Evolutionary conservation across 2,797 vertebrate genomes (phyloP), one percentile per base, ranked within the genome.

Genomic region (Notolepis coatsorum): DNA sequence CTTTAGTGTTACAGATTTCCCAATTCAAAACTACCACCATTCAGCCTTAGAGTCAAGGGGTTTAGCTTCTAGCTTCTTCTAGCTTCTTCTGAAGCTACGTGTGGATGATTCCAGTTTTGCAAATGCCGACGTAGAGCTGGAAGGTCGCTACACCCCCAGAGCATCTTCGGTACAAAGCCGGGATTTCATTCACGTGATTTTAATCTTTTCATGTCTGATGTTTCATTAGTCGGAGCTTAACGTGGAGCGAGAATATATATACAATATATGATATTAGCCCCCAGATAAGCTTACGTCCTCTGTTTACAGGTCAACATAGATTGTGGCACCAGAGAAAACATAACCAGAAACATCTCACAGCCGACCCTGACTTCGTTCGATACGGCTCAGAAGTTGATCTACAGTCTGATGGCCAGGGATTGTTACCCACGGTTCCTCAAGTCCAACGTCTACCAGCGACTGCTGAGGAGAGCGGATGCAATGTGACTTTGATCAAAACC

Each of bases 401-500:
- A 97, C 45, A 85, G 92, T 55, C 95, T 99, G 71, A 97, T 99
- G 97, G 93, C 95, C 61, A 95, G 95, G 78, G 97, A 99, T 86
- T 97, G 94, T 71, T 98, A 96, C 50, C 97, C 97, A 1, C 91
- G 96, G 41, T 98, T 99, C 91, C 87, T 99, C 61, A 97, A 95
- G 81, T 99, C 97, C 57, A 95, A 97, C 66, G 76, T 88, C 56
- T 98, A 98, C 87, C 95, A 93, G 86, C 89, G 93, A 61, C 82
- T 98, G 63, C 69, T 94, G 74, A 91, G 89, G 80, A 95, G 92
- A 72, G 85, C 80, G 18, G 84, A 92, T 59, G 93, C 93, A 82
- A 94, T 88, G 77, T 95, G 94, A 95, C 85, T n/a, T n/a, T 69
- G 86, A 84, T 73, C 59, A 25, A 75, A 75, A 56, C 53, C 30